Conservation (phyloP, 2,113 vertebrate genomes). For the Syngnathus typhle region DNA sequence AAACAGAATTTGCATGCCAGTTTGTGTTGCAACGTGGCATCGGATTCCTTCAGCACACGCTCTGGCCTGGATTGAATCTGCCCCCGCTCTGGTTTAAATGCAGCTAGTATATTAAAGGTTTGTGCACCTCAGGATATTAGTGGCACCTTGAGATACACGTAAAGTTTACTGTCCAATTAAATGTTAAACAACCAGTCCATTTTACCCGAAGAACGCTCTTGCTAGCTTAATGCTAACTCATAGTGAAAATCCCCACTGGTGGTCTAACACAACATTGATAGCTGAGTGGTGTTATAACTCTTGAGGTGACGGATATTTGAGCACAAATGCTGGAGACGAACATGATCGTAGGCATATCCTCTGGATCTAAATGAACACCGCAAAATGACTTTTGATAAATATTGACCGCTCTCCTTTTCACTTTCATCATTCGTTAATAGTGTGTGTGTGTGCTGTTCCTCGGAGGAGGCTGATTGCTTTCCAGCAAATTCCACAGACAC, state of each 20-base stretch:
- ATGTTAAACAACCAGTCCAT: neutral
- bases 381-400: neutral
- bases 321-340: too few relatives aligned
- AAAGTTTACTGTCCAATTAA: too few relatives aligned
- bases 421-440: conserved; percentile 32
- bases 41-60: conserved; percentile 10
- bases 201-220: neutral
- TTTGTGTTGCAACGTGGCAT: conserved; percentile 12
- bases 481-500: conserved; percentile 50
- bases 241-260: neutral
- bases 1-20: conserved; percentile 36
- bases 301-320: too few relatives aligned
- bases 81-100: neutral
- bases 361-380: too few relatives aligned
- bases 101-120: too few relatives aligned
- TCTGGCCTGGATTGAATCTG: neutral
- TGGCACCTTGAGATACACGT: too few relatives aligned
- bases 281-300: too few relatives aligned
- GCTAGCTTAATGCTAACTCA: too few relatives aligned
- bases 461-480: conserved; percentile 51
- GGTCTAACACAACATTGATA: neutral
- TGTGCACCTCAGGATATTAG: too few relatives aligned
- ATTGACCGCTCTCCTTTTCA: conserved; percentile 1
- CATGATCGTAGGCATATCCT: too few relatives aligned
- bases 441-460: conserved; percentile 30